These are phyloP conservation scores for Scelioninae gen. 2 DNA, from an alignment of 2,888 invertebrate genomes.

Conservation along the genomic window DNA sequence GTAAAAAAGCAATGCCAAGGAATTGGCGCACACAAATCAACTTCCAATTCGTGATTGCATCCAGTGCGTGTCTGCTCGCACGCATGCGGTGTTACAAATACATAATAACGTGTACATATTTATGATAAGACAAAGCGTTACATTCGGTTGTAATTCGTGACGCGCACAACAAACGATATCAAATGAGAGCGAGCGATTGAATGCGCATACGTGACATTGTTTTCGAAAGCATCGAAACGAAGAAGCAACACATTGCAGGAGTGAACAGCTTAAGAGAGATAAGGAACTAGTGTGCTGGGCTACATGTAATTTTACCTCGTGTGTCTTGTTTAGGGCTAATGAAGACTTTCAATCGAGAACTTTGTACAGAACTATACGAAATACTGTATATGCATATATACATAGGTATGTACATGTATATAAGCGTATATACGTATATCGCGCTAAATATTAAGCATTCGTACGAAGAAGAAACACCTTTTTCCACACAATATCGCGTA, in stretches of 20 bases:
- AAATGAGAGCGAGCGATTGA: slow-evolving; percentile 25
- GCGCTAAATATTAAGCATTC: slow-evolving; percentile 46
- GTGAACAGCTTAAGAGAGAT: slow-evolving; percentile 4
- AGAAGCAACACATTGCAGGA: slow-evolving; percentile 17
- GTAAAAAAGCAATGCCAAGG: slow-evolving; percentile 60
- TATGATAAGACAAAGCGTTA: slow-evolving; percentile 44
- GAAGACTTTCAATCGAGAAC: slow-evolving; percentile 72
- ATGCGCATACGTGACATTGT: slow-evolving; percentile 34
- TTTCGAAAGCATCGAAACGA: slow-evolving; percentile 12
- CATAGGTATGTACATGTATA: slow-evolving; percentile 55
- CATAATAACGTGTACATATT: slow-evolving; percentile 44
- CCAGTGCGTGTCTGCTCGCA: slow-evolving; percentile 14
- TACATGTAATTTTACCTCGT: slow-evolving; percentile 71
- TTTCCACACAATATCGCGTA: slow-evolving; percentile 72
- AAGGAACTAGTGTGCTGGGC: slow-evolving; percentile 62
- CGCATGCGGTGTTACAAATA: slow-evolving; percentile 23
- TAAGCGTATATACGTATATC: slow-evolving; percentile 51
- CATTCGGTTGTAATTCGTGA: slow-evolving; percentile 44
- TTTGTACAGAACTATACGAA: slow-evolving; percentile 73
- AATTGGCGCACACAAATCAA: slow-evolving; percentile 57
- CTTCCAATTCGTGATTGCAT: slow-evolving; percentile 24
- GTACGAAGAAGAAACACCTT: slow-evolving; percentile 64
- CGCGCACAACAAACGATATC: slow-evolving; percentile 38
- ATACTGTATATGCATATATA: slow-evolving; percentile 60
- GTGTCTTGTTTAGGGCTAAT: slow-evolving; percentile 73